Evolutionary conservation across 92 coral and sea anemone species (phyloP).

Genomic region (Phenganax stokvisi): DNA sequence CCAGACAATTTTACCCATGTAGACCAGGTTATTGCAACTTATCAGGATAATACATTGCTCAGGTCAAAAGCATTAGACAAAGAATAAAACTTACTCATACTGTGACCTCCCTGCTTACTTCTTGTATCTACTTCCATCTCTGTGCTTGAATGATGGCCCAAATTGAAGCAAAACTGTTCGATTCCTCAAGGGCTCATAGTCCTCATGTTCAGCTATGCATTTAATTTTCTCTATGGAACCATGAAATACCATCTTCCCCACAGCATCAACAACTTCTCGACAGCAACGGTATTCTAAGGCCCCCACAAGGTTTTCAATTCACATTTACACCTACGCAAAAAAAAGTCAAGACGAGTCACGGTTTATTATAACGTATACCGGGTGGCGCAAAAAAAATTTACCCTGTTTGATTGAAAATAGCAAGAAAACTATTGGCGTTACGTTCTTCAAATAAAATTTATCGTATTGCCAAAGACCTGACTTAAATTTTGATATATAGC

Average conservation of each 20-base stretch:
- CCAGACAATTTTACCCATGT: too few relatives aligned
- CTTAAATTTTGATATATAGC: too few relatives aligned
- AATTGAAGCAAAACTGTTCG: constrained; percentile 10
- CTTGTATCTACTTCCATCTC: constrained; percentile 20
- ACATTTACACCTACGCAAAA: background rate
- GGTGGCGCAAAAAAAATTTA: too few relatives aligned
- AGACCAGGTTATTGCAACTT: too few relatives aligned
- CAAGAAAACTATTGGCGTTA: too few relatives aligned
- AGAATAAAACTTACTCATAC: background rate
- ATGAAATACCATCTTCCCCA: constrained; percentile 14
- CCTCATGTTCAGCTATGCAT: constrained; percentile 2
- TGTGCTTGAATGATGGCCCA: constrained; percentile 10
- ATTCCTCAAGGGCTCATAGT: constrained; percentile 3
- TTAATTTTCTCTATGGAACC: constrained; percentile 15
- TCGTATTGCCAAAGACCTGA: too few relatives aligned
- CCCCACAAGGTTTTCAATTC: constrained; percentile 1
- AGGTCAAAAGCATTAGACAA: background rate
- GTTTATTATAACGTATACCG: background rate
- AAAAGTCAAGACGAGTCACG: background rate
- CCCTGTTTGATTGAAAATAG: too few relatives aligned
- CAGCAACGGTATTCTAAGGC: constrained; percentile 19
- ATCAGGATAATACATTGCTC: too few relatives aligned
- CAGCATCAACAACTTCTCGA: constrained; percentile 15
- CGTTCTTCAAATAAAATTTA: too few relatives aligned
- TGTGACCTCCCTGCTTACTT: background rate